Base-by-base conservation (phyloP, 1,140 invertebrate genomes). In the Heliconius hewitsoni region DNA sequence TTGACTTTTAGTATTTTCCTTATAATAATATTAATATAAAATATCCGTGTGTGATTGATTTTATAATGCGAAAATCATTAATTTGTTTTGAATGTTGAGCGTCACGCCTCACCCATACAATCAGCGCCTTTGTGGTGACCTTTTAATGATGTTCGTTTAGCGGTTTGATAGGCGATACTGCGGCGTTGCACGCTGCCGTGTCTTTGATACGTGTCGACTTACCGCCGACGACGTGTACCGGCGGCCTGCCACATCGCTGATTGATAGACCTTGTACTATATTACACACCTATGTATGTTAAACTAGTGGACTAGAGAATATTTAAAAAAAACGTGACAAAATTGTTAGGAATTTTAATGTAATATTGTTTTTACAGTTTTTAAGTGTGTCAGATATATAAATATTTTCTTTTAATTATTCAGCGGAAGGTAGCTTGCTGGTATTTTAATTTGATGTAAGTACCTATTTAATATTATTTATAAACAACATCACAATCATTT, bases 221-320 rank as follows among this genome's bases (percentile, higher is more conserved):
- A 70, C 55, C 42, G 75, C 46, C 23, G 71, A 30, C 37, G 71
- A 30, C 37, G 37, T 73, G 42, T 46, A 72, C 77, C 52, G 77
- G 77, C 77, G 72, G 42, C 57, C 77, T 74, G 77, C 72, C 55
- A 74, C 30, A 52, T 66, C 19, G 77, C 55, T 78, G 70, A 77
- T 72, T 72, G 72, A 78, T 19, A 78, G 60, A 78, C 77, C 77
- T 78, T 78, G 77, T 73, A 70, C 73, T 66, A 34, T 60, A 78
- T 73, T 30, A 74, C 52, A 74, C 60, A 30, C 11, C 60, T 66
- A 13, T 66, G 60, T 66, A 13, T 66, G 60, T 66, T 57, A 23
- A 23, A 11, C 55, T 23, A 23, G 9, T 57, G 9, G 55, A 11
- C 42, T 16, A 46, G 13, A 46, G 13, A 46, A 46, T 46, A 11